Conservation (phyloP, 2,113 vertebrate genomes). For the Oxyura jamaicensis region DNA sequence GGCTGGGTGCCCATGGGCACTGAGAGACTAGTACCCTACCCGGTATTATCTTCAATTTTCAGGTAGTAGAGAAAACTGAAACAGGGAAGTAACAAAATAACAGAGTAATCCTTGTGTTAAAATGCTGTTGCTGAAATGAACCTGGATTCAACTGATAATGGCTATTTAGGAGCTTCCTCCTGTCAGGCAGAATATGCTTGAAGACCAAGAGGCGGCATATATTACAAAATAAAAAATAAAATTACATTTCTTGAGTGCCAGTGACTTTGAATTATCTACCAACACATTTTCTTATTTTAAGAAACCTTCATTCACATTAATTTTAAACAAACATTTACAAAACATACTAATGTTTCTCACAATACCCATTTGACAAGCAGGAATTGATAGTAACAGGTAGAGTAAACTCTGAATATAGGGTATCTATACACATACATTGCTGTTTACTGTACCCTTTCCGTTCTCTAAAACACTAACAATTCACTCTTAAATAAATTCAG, state of each 20-base stretch:
- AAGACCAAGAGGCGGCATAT: neutral
- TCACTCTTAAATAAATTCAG: neutral
- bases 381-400: neutral
- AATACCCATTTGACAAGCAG: neutral
- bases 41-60: neutral
- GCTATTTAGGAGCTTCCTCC: neutral
- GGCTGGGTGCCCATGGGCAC: neutral
- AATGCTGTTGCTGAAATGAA: neutral
- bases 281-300: neutral
- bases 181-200: neutral
- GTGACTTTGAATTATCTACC: neutral
- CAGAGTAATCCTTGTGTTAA: neutral
- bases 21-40: neutral
- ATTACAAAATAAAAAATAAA: too few relatives aligned
- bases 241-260: neutral
- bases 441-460: neutral
- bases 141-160: neutral
- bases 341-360: neutral
- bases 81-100: neutral
- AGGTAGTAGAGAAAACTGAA: neutral
- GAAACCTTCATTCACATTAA: neutral
- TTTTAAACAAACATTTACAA: neutral
- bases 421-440: neutral
- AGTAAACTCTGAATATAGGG: neutral
- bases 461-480: neutral